phyloP scores from a whole-genome alignment of 2,797 vertebrate species.

The Gambelia wislizenii region DNA sequence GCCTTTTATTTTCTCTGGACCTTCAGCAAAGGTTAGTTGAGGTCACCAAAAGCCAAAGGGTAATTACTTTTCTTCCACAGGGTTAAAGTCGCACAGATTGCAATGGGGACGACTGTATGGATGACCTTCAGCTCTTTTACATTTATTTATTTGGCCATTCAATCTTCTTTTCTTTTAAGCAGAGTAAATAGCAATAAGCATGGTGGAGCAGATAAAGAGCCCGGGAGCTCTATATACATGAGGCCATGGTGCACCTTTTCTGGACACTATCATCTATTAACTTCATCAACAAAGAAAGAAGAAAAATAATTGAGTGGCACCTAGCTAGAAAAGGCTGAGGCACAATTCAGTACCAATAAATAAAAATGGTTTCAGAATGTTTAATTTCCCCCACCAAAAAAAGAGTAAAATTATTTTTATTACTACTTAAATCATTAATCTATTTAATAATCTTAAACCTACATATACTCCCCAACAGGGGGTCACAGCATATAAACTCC shows the following conservation, averaged over 20 bases:
- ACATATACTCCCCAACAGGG: no score
- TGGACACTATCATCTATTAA: conserved; percentile 26
- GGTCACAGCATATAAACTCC: no score
- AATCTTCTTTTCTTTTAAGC: conserved; percentile 72
- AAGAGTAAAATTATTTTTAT: conserved; percentile 26
- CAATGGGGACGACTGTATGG: conserved; percentile 82
- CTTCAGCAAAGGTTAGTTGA: conserved; percentile 86
- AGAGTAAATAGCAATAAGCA: conserved; percentile 64
- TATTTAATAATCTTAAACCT: conserved; percentile 41
- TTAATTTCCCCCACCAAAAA: neutral
- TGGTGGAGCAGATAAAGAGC: conserved; percentile 38
- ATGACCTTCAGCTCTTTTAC: conserved; percentile 76
- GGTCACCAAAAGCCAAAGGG: conserved; percentile 88
- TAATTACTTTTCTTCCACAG: conserved; percentile 92
- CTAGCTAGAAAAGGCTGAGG: conserved; percentile 31
- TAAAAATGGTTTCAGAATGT: conserved; percentile 7
- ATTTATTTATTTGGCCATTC: conserved; percentile 45
- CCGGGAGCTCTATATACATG: conserved; percentile 10
- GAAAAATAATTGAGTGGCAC: conserved; percentile 35
- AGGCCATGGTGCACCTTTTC: conserved; percentile 8
- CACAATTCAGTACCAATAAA: conserved; percentile 18
- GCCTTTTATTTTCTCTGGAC: conserved; percentile 90
- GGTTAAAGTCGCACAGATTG: conserved; percentile 91
- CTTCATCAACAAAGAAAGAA: neutral
- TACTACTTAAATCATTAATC: conserved; percentile 6